Conservation (phyloP, 2,888 invertebrate genomes). For the Brachyptera putata region DNA sequence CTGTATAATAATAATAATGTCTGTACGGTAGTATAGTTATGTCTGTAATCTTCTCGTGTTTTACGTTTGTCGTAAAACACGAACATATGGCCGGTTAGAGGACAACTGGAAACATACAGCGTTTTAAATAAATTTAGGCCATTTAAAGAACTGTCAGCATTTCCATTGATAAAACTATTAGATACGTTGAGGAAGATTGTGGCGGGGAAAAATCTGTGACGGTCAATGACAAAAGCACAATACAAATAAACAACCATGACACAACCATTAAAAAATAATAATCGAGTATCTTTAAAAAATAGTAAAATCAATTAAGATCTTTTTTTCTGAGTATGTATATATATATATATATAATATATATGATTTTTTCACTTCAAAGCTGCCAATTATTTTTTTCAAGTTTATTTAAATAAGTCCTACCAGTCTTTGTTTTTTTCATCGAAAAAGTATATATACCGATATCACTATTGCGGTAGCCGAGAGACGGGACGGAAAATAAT, state of each 20-base stretch:
- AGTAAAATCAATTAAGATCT: background rate
- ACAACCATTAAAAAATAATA: slow-evolving; percentile 3
- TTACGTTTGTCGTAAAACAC: too few species aligned
- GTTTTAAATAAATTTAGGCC: too few species aligned
- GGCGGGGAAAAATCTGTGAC: too few species aligned
- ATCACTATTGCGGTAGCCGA: too few species aligned
- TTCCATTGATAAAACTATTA: background rate
- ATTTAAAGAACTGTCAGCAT: background rate
- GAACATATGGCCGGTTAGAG: slow-evolving; percentile 9
- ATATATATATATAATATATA: too few species aligned
- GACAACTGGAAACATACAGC: too few species aligned
- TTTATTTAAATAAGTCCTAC: too few species aligned
- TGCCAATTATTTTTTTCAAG: background rate
- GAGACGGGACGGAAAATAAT: too few species aligned
- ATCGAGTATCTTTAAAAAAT: background rate
- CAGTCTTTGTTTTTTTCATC: background rate
- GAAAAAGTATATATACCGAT: background rate
- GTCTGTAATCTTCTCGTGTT: too few species aligned
- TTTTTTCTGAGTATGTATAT: too few species aligned
- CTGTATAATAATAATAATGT: slow-evolving; percentile 3
- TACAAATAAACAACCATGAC: background rate
- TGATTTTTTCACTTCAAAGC: background rate
- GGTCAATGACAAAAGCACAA: background rate
- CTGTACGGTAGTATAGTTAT: too few species aligned
- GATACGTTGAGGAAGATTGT: too few species aligned